phyloP scores from a whole-genome alignment of 2,797 vertebrate genomes.

The Sandelia bainsii region DNA sequence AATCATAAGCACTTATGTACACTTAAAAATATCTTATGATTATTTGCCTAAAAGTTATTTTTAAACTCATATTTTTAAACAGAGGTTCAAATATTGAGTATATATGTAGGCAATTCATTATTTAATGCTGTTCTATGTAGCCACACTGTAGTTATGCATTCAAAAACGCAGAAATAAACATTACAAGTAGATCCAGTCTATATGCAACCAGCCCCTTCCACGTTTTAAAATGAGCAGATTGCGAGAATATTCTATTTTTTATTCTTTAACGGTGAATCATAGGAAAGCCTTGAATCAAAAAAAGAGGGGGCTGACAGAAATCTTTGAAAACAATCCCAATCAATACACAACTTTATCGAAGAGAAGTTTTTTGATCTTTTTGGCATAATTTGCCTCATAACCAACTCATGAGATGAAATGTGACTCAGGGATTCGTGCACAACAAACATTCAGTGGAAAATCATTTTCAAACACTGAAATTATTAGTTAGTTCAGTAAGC shows the following conservation, averaged over 20 bases:
- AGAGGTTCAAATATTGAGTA: conserved; percentile 11
- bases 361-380: conserved; percentile 20
- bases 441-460: conserved; percentile 12
- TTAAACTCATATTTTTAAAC: conserved; percentile 4
- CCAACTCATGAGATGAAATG: conserved; percentile 31
- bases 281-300: conserved; percentile 53
- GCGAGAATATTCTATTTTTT: conserved; percentile 65
- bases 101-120: conserved; percentile 33
- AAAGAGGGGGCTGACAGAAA: conserved; percentile 51
- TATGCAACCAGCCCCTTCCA: conserved; percentile 62
- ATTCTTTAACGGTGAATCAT: conserved; percentile 59
- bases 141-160: conserved; percentile 41
- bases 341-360: conserved; percentile 36
- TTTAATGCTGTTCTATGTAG: conserved; percentile 27
- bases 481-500: conserved; percentile 40
- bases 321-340: conserved; percentile 58
- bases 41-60: not conserved
- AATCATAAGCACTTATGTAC: not conserved
- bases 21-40: no score
- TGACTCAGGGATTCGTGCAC: conserved; percentile 10
- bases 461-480: conserved; percentile 31
- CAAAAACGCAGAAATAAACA: conserved; percentile 73
- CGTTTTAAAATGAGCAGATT: conserved; percentile 65
- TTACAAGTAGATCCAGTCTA: conserved; percentile 67
- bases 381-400: conserved; percentile 26